These are phyloP conservation scores for pig (Sus scrofa) DNA, from an alignment of 2,113 vertebrate species.

Conservation along the genomic window DNA sequence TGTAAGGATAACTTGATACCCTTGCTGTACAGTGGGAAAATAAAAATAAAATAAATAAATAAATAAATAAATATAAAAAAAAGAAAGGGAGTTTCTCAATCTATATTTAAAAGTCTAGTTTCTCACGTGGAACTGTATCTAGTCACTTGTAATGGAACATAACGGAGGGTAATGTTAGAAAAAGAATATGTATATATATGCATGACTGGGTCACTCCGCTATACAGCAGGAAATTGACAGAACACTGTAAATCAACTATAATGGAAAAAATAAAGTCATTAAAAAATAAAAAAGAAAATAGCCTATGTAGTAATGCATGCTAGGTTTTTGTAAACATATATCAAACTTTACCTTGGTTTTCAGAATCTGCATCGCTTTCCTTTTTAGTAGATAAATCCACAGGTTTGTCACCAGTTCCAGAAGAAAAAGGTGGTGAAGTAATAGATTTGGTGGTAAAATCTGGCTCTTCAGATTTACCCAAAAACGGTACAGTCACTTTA, in stretches of 20 bases:
- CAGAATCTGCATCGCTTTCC: conserved; percentile 83
- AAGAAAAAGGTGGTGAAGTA: conserved; percentile 41
- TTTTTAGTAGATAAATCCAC: conserved; percentile 95
- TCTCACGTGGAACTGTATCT: not conserved
- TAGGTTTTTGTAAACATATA: conserved; percentile 5
- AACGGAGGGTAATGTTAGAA: too few relatives aligned
- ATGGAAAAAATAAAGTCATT: too few relatives aligned
- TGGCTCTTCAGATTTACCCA: conserved; percentile 72
- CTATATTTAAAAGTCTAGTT: not conserved
- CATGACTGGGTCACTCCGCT: too few relatives aligned
- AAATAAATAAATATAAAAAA: too few relatives aligned
- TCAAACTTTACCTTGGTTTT: conserved; percentile 85
- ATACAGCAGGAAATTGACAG: too few relatives aligned
- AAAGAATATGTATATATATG: too few relatives aligned
- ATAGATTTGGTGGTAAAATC: conserved; percentile 70
- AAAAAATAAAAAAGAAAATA: not conserved
- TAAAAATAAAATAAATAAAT: too few relatives aligned
- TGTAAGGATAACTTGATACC: too few relatives aligned
- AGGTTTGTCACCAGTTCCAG: conserved; percentile 86
- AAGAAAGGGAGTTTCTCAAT: not conserved
- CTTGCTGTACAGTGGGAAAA: too few relatives aligned
- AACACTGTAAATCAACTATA: too few relatives aligned
- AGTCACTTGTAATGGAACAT: too few relatives aligned
- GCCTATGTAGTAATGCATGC: not conserved
- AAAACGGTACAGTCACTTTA: conserved; percentile 17